A percentile compares a stretch with the other conserved stretches of the same genome.
phyloP scores from a whole-genome alignment of 2,888 invertebrate species.

The Limulus polyphemus region DNA sequence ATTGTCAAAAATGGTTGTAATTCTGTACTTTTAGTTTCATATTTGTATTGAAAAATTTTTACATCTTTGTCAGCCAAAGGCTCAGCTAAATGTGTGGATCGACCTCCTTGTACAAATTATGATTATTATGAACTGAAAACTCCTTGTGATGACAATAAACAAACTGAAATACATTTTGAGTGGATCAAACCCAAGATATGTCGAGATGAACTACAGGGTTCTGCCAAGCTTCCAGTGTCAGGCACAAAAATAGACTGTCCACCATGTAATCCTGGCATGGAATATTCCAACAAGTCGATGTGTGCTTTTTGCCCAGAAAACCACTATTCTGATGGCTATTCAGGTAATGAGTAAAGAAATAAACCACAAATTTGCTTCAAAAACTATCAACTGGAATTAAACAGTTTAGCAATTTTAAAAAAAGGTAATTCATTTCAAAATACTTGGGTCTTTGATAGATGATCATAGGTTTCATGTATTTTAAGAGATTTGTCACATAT shows the following conservation, averaged over 20 bases:
- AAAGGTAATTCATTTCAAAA: too few species aligned
- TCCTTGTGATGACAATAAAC: constrained; percentile 40
- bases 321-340: constrained; percentile 38
- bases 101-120: constrained; percentile 40
- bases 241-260: constrained; percentile 37
- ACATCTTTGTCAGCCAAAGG: constrained; percentile 30
- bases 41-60: not conserved
- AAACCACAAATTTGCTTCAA: too few species aligned
- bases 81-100: constrained; percentile 38
- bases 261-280: constrained; percentile 46
- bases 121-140: constrained; percentile 43
- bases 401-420: too few species aligned
- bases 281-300: constrained; percentile 33
- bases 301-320: constrained; percentile 43
- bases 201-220: constrained; percentile 36
- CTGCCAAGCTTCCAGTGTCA: constrained; percentile 37
- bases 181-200: constrained; percentile 47
- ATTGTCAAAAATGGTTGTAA: too few species aligned
- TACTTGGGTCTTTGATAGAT: too few species aligned
- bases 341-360: too few species aligned
- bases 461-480: too few species aligned
- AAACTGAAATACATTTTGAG: constrained; percentile 40
- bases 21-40: constrained; percentile 3
- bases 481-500: too few species aligned
- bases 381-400: too few species aligned